phyloP scores from a whole-genome alignment of 1,140 invertebrate species.

The Polypedilum vanderplanki region DNA sequence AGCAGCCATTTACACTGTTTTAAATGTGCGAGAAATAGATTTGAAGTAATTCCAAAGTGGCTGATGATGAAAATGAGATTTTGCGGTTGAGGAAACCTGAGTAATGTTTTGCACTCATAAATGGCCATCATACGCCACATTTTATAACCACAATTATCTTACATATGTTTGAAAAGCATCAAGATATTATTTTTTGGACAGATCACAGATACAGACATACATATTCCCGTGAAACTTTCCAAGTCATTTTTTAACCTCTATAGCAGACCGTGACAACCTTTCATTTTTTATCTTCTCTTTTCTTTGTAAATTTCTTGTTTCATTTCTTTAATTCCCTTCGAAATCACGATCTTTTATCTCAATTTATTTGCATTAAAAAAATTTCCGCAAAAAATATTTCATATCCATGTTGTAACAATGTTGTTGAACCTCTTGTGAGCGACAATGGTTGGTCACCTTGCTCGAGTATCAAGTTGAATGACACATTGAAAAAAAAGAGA shows the following conservation, averaged over 20 bases:
- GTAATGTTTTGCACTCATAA: no score
- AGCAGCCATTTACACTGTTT: neutral
- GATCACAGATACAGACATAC: neutral
- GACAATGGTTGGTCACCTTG: no score
- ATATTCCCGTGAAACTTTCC: neutral
- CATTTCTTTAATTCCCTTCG: slow-evolving; percentile 4
- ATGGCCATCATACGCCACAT: no score
- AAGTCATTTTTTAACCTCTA: slow-evolving; percentile 14
- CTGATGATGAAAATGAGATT: neutral
- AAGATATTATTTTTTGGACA: no score
- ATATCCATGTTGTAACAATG: neutral
- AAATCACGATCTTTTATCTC: slow-evolving; percentile 15
- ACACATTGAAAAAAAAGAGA: no score
- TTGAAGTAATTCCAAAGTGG: neutral
- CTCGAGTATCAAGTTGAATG: no score
- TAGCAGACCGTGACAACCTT: neutral
- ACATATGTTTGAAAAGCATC: no score
- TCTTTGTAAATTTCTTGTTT: neutral
- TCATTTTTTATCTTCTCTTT: slow-evolving; percentile 3
- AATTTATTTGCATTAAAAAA: slow-evolving; percentile 1
- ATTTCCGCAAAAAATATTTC: neutral
- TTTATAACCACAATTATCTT: no score
- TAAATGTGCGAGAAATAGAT: neutral
- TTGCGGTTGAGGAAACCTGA: neutral
- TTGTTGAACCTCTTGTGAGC: neutral